A percentile compares a stretch with the other conserved stretches of the same genome.
These are phyloP conservation scores for Holocentrus rufus DNA, from an alignment of 2,797 vertebrate genomes.

Conservation along the genomic window DNA sequence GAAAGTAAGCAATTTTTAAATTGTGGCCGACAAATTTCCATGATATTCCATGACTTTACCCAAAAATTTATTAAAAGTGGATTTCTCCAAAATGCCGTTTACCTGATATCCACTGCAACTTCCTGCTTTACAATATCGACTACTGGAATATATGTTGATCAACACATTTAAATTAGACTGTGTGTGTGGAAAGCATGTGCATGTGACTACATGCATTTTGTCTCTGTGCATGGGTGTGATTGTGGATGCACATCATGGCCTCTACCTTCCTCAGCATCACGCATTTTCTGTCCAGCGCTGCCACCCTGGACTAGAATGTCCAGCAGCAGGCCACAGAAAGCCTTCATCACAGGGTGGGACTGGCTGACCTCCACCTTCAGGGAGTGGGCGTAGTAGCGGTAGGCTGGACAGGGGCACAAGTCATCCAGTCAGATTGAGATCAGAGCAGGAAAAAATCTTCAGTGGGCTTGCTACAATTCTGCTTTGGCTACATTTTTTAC, in stretches of 20 bases:
- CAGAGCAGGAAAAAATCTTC: not conserved
- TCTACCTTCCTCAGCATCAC: slow-evolving; percentile 89
- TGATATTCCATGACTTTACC: no score
- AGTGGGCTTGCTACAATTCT: not conserved
- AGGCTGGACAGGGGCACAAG: slow-evolving; percentile 81
- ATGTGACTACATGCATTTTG: not conserved
- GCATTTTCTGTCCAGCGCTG: slow-evolving; percentile 53
- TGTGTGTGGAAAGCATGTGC: not conserved
- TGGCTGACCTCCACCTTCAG: slow-evolving; percentile 93
- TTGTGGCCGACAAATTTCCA: no score
- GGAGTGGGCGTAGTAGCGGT: slow-evolving; percentile 88
- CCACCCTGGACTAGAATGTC: slow-evolving; percentile 55
- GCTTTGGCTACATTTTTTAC: not conserved
- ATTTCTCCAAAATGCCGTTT: no score
- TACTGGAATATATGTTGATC: not conserved
- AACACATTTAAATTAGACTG: not conserved
- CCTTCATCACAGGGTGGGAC: slow-evolving; percentile 89
- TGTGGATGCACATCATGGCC: not conserved
- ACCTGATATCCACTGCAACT: no score
- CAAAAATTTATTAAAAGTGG: no score
- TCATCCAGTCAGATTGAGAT: slow-evolving; percentile 1
- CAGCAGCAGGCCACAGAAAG: slow-evolving; percentile 90
- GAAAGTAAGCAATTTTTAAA: no score
- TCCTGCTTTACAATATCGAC: no score
- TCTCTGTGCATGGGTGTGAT: slow-evolving; percentile 5